Evolutionary conservation across 1,140 invertebrate genomes (phyloP).

Genomic region (Temnothorax longispinosus): DNA sequence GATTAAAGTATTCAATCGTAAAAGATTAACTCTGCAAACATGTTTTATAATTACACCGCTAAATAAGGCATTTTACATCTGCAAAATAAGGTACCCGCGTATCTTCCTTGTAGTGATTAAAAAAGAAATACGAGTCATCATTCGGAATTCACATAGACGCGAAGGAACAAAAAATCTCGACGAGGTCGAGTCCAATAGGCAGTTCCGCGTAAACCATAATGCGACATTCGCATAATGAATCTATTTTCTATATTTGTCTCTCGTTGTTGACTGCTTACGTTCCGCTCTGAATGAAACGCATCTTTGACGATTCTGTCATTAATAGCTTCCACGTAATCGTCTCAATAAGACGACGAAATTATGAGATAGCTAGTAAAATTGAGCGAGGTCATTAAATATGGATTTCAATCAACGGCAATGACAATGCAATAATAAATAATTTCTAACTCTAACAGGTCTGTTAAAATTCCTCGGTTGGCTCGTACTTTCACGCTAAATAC

Average conservation of each 20-base stretch:
- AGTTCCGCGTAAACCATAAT: not conserved
- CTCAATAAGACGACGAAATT: not conserved
- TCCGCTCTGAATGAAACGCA: not conserved
- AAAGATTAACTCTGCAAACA: no score
- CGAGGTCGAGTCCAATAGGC: not conserved
- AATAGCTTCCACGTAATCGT: not conserved
- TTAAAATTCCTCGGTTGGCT: not conserved
- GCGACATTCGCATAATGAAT: not conserved
- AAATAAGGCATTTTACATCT: not conserved
- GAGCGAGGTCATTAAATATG: not conserved
- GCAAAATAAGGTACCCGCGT: not conserved
- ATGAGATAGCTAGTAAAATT: not conserved
- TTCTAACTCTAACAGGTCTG: not conserved
- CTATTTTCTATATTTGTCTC: not conserved
- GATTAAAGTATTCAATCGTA: no score
- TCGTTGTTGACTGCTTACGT: no score
- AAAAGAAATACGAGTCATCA: not conserved
- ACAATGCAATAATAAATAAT: slow-evolving; percentile 1
- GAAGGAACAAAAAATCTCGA: not conserved
- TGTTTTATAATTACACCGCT: not conserved
- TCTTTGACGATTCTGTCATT: not conserved
- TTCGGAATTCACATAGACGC: not conserved
- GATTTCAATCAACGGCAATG: not conserved
- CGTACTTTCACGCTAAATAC: not conserved
- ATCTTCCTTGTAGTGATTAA: not conserved